Conservation (phyloP, 2,888 invertebrate genomes). For the Malthinus seriepunctatus region DNA sequence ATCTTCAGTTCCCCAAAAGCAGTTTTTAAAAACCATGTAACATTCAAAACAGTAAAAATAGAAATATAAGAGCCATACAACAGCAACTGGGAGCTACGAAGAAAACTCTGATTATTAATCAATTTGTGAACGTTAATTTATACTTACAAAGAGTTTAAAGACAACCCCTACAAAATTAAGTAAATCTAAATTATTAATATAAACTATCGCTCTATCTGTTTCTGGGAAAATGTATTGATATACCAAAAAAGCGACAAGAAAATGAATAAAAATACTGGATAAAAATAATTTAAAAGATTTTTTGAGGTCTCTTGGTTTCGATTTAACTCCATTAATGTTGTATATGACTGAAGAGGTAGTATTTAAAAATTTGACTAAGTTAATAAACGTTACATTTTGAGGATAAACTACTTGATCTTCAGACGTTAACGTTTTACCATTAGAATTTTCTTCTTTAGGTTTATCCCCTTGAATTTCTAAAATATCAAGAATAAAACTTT, state of each 20-base stretch:
- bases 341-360: neutral
- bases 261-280: neutral
- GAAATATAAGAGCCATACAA: constrained; percentile 8
- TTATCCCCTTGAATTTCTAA: neutral
- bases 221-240: neutral
- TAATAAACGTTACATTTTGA: neutral
- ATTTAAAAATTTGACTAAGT: neutral
- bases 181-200: neutral
- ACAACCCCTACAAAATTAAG: neutral
- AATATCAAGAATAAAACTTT: no score
- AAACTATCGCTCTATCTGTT: neutral
- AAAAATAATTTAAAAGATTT: neutral
- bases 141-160: neutral
- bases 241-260: neutral
- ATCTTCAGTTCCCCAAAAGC: neutral
- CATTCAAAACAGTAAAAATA: constrained; percentile 2
- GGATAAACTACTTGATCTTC: neutral
- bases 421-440: no score
- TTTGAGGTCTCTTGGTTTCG: neutral
- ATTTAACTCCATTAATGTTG: neutral
- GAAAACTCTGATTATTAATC: neutral
- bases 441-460: neutral
- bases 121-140: neutral
- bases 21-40: neutral
- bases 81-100: constrained; percentile 7